These are phyloP conservation scores for Xerus rutilus DNA, from an alignment of 2,797 vertebrate genomes.

Conservation along the genomic window DNA sequence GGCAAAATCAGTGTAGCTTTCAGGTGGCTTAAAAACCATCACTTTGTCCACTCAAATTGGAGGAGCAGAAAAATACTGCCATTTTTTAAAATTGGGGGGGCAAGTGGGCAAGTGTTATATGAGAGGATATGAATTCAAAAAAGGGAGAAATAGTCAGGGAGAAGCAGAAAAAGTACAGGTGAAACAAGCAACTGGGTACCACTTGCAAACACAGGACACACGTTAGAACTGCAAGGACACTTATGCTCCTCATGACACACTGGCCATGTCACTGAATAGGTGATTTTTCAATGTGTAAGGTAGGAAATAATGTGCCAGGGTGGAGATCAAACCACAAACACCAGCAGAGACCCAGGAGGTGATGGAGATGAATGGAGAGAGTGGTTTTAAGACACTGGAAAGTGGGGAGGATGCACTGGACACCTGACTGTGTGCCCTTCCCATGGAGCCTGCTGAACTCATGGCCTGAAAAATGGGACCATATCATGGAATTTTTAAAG, in stretches of 20 bases:
- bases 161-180: not conserved
- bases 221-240: not conserved
- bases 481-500: not conserved
- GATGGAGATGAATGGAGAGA: not conserved
- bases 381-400: not conserved
- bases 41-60: not conserved
- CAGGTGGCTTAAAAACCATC: not conserved
- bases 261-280: not conserved
- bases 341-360: not conserved
- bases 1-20: not conserved
- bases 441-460: not conserved
- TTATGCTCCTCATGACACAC: not conserved
- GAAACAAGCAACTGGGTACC: not conserved
- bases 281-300: not conserved
- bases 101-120: not conserved
- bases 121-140: not conserved
- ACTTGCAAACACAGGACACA: not conserved
- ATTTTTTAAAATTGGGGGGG: not conserved
- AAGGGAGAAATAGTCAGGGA: not conserved
- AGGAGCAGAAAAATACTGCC: not conserved
- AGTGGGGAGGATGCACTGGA: not conserved
- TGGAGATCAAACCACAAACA: not conserved
- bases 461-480: not conserved
- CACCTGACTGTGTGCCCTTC: not conserved
- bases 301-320: not conserved